These are phyloP conservation scores for Albula glossodonta DNA, from an alignment of 2,113 vertebrate genomes.

Conservation along the genomic window DNA sequence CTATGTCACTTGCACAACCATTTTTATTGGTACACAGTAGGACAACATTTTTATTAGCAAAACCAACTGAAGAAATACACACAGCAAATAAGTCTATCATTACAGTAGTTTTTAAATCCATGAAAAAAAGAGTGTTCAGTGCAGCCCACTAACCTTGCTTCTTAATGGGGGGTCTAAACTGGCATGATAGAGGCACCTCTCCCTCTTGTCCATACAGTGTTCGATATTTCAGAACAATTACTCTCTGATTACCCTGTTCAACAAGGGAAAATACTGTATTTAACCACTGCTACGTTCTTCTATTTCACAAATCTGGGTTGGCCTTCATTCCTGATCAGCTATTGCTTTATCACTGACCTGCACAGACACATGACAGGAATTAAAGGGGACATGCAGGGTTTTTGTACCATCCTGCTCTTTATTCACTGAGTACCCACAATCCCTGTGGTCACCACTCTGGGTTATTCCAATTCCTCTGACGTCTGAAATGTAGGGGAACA, in stretches of 20 bases:
- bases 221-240: slow-evolving; percentile 57
- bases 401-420: slow-evolving; percentile 54
- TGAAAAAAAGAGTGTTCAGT: neutral
- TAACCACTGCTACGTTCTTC: neutral
- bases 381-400: slow-evolving; percentile 54
- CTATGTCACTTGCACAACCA: too few species aligned
- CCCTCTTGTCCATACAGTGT: slow-evolving; percentile 39
- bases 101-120: too few species aligned
- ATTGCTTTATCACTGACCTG: slow-evolving; percentile 59
- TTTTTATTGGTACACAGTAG: too few species aligned
- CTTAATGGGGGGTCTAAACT: slow-evolving; percentile 30
- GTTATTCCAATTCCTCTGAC: slow-evolving; percentile 44
- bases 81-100: neutral
- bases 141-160: slow-evolving; percentile 50
- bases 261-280: neutral
- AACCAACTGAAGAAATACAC: neutral
- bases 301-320: slow-evolving; percentile 42
- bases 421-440: slow-evolving; percentile 68
- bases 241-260: slow-evolving; percentile 45
- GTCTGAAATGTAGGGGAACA: slow-evolving; percentile 38
- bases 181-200: slow-evolving; percentile 62
- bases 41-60: too few species aligned
- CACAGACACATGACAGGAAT: slow-evolving; percentile 65
- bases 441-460: slow-evolving; percentile 52
- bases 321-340: slow-evolving; percentile 3